Conservation (phyloP, 2,797 vertebrate genomes). For the Mallotus villosus region DNA sequence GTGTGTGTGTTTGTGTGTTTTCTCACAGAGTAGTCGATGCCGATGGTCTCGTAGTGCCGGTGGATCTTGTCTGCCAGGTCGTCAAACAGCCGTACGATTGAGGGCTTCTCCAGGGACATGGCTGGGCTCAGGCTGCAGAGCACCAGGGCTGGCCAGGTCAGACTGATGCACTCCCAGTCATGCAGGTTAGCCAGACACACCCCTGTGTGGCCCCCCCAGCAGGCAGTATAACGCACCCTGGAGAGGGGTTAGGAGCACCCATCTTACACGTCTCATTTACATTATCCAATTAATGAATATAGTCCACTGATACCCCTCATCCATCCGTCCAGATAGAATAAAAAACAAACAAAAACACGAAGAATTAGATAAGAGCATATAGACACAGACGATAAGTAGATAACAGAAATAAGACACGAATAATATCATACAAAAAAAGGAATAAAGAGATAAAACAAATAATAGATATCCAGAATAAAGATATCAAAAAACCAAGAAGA, state of each 20-base stretch:
- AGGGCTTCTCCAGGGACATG: slow-evolving; percentile 97
- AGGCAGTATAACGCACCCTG: slow-evolving; percentile 98
- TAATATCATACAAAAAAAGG: too few species aligned
- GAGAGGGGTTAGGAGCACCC: slow-evolving; percentile 1
- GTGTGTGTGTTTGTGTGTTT: neutral
- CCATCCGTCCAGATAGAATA: too few species aligned
- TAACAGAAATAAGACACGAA: too few species aligned
- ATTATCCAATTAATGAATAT: too few species aligned
- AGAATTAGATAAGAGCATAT: too few species aligned
- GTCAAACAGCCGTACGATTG: slow-evolving; percentile 95
- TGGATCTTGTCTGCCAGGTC: slow-evolving; percentile 97
- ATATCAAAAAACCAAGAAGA: too few species aligned
- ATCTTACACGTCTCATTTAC: too few species aligned
- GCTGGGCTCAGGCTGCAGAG: slow-evolving; percentile 92
- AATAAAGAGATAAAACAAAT: too few species aligned
- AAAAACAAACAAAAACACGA: too few species aligned
- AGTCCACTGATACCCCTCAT: too few species aligned
- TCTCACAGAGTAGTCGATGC: slow-evolving; percentile 90
- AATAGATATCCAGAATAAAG: too few species aligned
- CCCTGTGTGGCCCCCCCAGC: slow-evolving; percentile 88
- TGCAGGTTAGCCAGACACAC: slow-evolving; percentile 94
- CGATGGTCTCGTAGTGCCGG: slow-evolving; percentile 95
- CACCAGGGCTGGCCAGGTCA: slow-evolving; percentile 93
- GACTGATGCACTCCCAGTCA: slow-evolving; percentile 94
- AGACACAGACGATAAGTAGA: too few species aligned